Conservation (phyloP, 2,888 invertebrate genomes). For the Rhagonycha lutea region DNA sequence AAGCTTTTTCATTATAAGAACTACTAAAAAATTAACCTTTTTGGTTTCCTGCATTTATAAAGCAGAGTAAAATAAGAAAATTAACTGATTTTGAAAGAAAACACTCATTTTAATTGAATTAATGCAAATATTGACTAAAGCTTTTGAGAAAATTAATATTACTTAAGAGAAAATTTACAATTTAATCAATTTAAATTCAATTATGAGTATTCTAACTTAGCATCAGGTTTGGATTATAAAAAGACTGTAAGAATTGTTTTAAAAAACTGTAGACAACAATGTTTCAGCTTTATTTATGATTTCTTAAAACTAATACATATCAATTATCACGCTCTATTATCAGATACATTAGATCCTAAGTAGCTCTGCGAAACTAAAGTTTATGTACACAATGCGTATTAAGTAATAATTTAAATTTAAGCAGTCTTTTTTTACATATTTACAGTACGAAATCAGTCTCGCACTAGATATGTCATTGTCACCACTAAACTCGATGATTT, state of each 20-base stretch:
- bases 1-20: background rate
- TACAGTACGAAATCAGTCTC: conserved; percentile 46
- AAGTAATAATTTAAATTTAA: conserved; percentile 22
- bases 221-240: background rate
- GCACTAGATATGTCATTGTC: conserved; percentile 41
- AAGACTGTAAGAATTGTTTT: background rate
- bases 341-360: conserved; percentile 25
- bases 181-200: background rate
- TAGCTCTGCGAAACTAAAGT: conserved; percentile 24
- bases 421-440: conserved; percentile 41
- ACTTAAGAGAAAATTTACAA: background rate
- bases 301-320: conserved; percentile 24
- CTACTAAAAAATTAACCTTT: background rate
- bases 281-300: conserved; percentile 27
- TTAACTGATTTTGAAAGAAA: background rate
- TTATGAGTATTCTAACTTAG: background rate
- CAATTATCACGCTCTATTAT: conserved; percentile 30
- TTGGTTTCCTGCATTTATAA: background rate
- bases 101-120: background rate
- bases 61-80: background rate
- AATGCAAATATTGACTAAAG: background rate
- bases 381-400: conserved; percentile 25
- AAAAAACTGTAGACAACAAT: conserved; percentile 5
- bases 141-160: background rate
- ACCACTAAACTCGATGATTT: conserved; percentile 30